Base-by-base conservation (phyloP, 2,888 invertebrate genomes). In the Pandemis heparana region DNA sequence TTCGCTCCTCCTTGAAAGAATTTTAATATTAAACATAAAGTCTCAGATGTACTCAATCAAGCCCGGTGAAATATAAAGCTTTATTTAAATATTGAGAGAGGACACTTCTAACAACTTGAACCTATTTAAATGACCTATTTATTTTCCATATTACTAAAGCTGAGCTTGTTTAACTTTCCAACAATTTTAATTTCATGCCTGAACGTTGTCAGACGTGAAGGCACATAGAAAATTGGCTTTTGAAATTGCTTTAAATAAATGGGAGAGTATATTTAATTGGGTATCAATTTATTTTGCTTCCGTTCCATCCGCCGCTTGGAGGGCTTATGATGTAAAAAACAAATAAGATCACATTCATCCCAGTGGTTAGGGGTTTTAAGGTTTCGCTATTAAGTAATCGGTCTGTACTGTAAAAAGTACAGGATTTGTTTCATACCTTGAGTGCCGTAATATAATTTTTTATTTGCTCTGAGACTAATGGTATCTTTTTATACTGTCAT, bases 101-200 rank as follows among this genome's bases (percentile, higher is more conserved):
- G n/a, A 18, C 18, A 53, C 14, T 53, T 18, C 53, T 18, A 53
- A 53, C n/a, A 18, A 53, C 18, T 53, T 10, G 7, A 23, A 56
- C 10, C 10, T 56, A 10, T 12, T 56, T 23, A 56, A 10, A 56
- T 10, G 10, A 56, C 12, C 0, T 56, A 23, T 5, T 56, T 56
- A 12, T 23, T 23, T 56, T 23, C 23, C 5, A 56, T 23, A 53
- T 41, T 41, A 18, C 10, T 18, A 12, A 16, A 51, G 10, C n/a
- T 16, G 7, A n/a, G n/a, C 9, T 41, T 9, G 12, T 53, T 53
- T 39, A 66, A 39, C 39, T 53, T 18, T 43, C 62, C 43, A 18
- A 62, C 41, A 65, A 38, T 53, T 65, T 53, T 53, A 53, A 53
- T 66, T 66, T 66, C 53, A 66, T 66, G 65, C 39, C 38, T 38